Evolutionary conservation across 92 coral and sea anemone genomes (phyloP).

Genomic region (Actinernus sp.): DNA sequence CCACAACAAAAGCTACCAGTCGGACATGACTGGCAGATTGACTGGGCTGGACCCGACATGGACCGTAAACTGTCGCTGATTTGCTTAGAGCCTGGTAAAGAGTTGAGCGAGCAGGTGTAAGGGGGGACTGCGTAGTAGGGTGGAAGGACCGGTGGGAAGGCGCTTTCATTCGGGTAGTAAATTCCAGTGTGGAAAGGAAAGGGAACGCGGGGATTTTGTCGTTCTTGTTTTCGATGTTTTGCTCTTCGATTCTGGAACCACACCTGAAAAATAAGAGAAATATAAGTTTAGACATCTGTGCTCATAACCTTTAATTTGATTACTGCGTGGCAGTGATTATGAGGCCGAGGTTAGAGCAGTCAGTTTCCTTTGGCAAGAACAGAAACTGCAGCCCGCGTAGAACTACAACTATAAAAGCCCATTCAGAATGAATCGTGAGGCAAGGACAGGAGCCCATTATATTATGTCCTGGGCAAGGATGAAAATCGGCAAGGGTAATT

Average conservation of each 20-base stretch:
- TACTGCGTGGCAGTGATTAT: no score
- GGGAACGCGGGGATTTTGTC: constrained; percentile 76
- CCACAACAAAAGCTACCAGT: constrained; percentile 78
- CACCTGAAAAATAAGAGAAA: constrained; percentile 61
- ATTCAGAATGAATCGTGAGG: no score
- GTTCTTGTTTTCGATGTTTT: constrained; percentile 91
- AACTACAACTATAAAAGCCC: no score
- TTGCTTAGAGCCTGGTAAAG: constrained; percentile 66
- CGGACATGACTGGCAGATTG: constrained; percentile 76
- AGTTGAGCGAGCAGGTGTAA: constrained; percentile 31
- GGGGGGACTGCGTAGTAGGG: constrained; percentile 71
- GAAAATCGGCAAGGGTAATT: no score
- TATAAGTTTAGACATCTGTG: no score
- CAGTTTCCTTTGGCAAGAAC: no score
- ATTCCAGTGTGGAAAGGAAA: constrained; percentile 79
- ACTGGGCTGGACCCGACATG: constrained; percentile 55
- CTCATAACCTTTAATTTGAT: no score
- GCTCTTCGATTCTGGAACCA: constrained; percentile 99
- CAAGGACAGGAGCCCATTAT: no score
- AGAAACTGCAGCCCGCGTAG: no score
- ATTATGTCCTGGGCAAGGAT: no score
- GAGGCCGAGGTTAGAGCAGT: no score
- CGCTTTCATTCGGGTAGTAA: constrained; percentile 70
- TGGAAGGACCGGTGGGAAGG: constrained; percentile 63
- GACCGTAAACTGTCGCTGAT: constrained; percentile 42